Evolutionary conservation across 2,113 vertebrate genomes (phyloP).

Genomic region (Psittacus erithacus): DNA sequence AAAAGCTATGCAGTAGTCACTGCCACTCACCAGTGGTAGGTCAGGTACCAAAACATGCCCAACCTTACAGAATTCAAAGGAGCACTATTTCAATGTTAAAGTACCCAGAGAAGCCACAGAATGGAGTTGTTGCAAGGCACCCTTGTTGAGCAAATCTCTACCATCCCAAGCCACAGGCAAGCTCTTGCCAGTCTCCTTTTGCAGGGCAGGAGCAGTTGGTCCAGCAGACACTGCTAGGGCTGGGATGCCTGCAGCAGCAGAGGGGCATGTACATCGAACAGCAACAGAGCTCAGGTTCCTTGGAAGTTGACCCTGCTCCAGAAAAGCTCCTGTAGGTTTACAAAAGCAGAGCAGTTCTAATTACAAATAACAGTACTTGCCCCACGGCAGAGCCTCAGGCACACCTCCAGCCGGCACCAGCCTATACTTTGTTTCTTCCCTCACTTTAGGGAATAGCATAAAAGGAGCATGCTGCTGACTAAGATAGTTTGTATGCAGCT

Average conservation of each 20-base stretch:
- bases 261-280: background rate
- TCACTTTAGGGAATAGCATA: rapidly evolving
- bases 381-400: background rate
- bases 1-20: background rate
- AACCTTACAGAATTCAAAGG: background rate
- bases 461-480: background rate
- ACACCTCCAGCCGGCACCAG: background rate
- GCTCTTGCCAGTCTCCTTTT: background rate
- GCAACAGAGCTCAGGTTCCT: background rate
- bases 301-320: background rate
- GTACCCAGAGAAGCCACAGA: background rate
- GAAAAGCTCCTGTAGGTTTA: background rate
- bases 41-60: rapidly evolving
- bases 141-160: background rate
- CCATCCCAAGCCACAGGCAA: background rate
- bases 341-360: background rate
- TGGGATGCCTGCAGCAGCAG: background rate
- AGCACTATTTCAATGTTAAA: background rate
- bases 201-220: background rate
- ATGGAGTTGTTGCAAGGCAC: background rate
- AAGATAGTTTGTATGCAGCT: background rate
- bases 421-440: background rate
- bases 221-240: background rate
- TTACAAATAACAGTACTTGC: background rate
- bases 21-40: background rate